Conservation (phyloP, 2,797 vertebrate species). For the Halcyon badia region DNA sequence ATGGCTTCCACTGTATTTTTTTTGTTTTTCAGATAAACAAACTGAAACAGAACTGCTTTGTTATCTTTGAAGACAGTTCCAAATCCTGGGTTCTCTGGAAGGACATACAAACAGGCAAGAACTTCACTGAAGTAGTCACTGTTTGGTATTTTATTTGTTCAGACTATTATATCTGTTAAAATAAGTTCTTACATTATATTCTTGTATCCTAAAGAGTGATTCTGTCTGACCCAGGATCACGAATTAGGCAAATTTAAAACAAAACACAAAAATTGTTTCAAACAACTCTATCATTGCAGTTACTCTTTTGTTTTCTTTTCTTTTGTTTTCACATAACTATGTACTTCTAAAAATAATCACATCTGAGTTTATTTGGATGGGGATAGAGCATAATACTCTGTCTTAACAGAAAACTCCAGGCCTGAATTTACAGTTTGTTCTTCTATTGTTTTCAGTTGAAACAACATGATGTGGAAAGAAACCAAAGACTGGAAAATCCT, state of each 20-base stretch:
- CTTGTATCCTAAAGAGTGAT: neutral
- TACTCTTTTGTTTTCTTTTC: neutral
- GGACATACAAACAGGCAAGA: conserved; percentile 97
- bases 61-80: conserved; percentile 97
- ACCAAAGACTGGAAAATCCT: neutral
- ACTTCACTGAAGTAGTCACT: conserved; percentile 48
- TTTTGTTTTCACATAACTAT: neutral
- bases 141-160: conserved; percentile 39
- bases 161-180: neutral
- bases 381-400: neutral
- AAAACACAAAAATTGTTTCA: neutral
- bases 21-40: conserved; percentile 91
- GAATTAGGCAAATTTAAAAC: neutral
- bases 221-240: neutral
- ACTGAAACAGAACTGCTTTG: conserved; percentile 95
- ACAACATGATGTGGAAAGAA: neutral
- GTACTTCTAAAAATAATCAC: neutral
- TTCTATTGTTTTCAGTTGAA: neutral
- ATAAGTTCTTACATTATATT: neutral
- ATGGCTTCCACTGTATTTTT: neutral
- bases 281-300: neutral
- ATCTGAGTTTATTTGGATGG: neutral
- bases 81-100: conserved; percentile 99
- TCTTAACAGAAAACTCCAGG: neutral
- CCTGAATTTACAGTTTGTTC: neutral